Conservation (phyloP, 2,113 vertebrate genomes). For the Phrynosoma blainvillii region DNA sequence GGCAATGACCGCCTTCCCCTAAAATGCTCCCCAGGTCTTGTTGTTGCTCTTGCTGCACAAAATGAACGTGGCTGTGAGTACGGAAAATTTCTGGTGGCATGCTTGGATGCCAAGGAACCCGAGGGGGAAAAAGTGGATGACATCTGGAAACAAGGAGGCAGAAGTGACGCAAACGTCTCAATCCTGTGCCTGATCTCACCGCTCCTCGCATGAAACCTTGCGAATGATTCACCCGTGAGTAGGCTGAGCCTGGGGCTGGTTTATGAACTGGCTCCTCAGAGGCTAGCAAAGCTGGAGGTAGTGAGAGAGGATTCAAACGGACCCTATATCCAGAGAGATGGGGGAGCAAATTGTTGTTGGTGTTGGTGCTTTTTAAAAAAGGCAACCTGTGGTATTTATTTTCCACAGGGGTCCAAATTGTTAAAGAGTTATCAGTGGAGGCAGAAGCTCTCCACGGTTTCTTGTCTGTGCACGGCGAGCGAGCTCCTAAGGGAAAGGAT, state of each 20-base stretch:
- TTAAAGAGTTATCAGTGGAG: constrained; percentile 52
- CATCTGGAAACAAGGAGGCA: neutral
- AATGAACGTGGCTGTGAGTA: neutral
- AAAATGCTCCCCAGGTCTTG: too few relatives aligned
- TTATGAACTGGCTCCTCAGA: neutral
- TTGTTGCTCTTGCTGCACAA: neutral
- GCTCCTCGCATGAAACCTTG: neutral
- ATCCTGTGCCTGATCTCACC: too few relatives aligned
- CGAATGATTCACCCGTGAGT: neutral
- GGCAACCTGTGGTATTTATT: neutral
- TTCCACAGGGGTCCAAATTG: neutral
- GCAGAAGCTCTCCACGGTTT: constrained; percentile 51
- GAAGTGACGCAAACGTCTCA: neutral
- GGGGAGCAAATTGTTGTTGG: neutral
- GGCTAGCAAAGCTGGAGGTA: neutral
- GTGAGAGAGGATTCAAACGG: neutral
- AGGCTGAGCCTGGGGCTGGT: too few relatives aligned
- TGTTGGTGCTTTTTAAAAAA: neutral
- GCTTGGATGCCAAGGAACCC: neutral
- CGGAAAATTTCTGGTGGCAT: neutral
- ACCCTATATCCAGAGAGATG: neutral
- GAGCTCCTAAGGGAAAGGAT: constrained; percentile 68
- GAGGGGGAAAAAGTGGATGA: neutral
- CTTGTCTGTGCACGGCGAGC: constrained; percentile 28
- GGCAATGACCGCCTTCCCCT: neutral